phyloP scores from a whole-genome alignment of 2,797 vertebrate species.

The Rhynchonycteris naso region DNA sequence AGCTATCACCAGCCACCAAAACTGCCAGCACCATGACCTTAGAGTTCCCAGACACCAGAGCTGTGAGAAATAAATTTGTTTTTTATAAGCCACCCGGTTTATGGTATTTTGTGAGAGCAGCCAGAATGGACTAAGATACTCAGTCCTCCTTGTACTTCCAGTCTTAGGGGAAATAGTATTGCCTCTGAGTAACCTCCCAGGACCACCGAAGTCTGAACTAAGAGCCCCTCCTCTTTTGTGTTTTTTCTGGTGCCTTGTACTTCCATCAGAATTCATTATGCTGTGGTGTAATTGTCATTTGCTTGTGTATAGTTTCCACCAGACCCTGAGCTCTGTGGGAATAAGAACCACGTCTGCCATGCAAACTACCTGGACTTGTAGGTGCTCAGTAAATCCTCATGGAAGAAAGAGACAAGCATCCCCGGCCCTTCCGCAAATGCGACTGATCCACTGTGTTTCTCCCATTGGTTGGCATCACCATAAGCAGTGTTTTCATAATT shows the following conservation, averaged over 20 bases:
- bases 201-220: neutral
- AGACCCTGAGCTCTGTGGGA: neutral
- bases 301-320: neutral
- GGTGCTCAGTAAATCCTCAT: neutral
- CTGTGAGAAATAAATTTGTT: neutral
- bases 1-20: neutral
- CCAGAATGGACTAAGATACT: neutral
- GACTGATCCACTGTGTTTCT: neutral
- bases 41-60: neutral
- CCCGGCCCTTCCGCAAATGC: neutral
- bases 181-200: neutral
- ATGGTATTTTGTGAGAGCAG: neutral
- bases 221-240: neutral
- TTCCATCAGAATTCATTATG: neutral
- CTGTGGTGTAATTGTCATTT: neutral
- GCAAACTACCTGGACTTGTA: no score
- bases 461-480: neutral
- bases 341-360: neutral
- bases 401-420: neutral
- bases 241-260: neutral
- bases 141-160: neutral
- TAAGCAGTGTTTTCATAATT: neutral
- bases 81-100: neutral
- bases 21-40: neutral
- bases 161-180: neutral